Conservation (phyloP, 2,113 vertebrate genomes). For the Sinocyclocheilus anophthalmus region DNA sequence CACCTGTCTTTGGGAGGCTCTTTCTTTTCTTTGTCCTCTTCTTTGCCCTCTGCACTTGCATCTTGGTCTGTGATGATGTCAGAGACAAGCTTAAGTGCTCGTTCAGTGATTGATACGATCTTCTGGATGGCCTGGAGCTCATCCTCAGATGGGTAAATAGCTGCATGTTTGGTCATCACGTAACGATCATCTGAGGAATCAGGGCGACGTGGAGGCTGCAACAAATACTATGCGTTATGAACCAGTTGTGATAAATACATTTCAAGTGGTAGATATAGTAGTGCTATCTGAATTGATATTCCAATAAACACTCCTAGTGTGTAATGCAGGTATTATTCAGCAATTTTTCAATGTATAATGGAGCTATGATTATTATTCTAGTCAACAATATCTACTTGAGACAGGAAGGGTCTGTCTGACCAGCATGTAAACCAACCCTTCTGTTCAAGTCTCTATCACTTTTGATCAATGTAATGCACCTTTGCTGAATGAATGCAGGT, state of each 20-base stretch:
- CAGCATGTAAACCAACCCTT: no score
- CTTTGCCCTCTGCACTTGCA: conserved; percentile 73
- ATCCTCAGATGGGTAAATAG: conserved; percentile 96
- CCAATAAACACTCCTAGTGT: no score
- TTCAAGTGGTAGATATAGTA: neutral
- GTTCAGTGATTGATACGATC: conserved; percentile 97
- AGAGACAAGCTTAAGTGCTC: conserved; percentile 96
- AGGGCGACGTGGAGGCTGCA: conserved; percentile 90
- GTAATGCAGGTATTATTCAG: no score
- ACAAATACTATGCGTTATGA: neutral
- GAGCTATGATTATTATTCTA: no score
- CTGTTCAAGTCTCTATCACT: no score
- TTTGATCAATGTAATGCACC: neutral
- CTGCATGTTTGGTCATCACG: conserved; percentile 95
- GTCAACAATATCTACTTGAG: no score
- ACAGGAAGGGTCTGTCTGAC: no score
- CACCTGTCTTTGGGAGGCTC: conserved; percentile 88
- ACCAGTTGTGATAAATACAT: neutral
- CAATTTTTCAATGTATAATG: no score
- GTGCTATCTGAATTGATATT: no score
- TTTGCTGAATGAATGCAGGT: neutral
- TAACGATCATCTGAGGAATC: conserved; percentile 98
- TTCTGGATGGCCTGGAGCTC: conserved; percentile 98
- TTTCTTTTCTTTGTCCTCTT: conserved; percentile 91
- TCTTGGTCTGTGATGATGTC: conserved; percentile 94